Evolutionary conservation across 2,888 invertebrate genomes (phyloP).

Genomic region (Meliscaeva auricollis): DNA sequence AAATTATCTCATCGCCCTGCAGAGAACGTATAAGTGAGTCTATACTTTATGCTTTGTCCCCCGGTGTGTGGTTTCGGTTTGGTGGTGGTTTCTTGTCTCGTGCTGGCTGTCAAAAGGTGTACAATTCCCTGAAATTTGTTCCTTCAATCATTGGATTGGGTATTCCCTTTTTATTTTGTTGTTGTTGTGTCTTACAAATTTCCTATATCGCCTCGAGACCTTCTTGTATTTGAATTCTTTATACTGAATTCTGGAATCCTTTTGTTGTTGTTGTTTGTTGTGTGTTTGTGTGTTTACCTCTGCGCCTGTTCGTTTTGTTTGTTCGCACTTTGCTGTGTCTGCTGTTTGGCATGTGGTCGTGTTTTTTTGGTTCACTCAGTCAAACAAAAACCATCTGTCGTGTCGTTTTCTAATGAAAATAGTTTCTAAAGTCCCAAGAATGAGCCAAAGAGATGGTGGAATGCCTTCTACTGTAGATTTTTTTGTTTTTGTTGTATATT

Average conservation of each 20-base stretch:
- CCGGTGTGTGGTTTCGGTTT: constrained; percentile 15
- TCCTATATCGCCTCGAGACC: constrained; percentile 19
- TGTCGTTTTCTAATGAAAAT: constrained; percentile 70
- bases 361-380: neutral
- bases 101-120: constrained; percentile 59
- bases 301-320: constrained; percentile 57
- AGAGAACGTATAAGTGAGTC: neutral
- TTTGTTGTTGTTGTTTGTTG: constrained; percentile 1
- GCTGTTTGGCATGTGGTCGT: constrained; percentile 69
- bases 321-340: constrained; percentile 58
- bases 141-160: constrained; percentile 19
- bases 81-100: constrained; percentile 44
- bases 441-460: too few relatives aligned
- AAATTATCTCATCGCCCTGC: constrained; percentile 54
- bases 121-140: constrained; percentile 50
- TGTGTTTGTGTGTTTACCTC: constrained; percentile 39
- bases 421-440: constrained; percentile 52
- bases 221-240: constrained; percentile 3
- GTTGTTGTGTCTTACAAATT: constrained; percentile 23
- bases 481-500: constrained; percentile 11
- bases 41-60: too few relatives aligned
- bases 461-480: neutral
- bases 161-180: constrained; percentile 7
- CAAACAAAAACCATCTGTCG: constrained; percentile 63
- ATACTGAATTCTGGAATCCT: constrained; percentile 40